These are phyloP conservation scores for Protonibea diacanthus DNA, from an alignment of 2,797 vertebrate genomes.

Conservation along the genomic window DNA sequence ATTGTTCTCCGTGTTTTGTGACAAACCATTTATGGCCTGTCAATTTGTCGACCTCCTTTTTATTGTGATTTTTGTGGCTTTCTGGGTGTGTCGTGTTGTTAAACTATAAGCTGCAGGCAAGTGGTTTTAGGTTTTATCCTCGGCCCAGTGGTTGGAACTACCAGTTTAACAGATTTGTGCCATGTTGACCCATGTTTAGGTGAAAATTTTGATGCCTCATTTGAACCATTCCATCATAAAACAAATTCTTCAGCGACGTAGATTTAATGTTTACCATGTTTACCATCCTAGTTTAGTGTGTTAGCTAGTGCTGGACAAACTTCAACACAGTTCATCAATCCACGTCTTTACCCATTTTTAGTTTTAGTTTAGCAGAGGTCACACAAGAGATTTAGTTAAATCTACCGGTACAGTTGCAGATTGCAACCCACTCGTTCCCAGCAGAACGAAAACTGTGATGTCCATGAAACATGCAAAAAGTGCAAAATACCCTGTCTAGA, in stretches of 20 bases:
- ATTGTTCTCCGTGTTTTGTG: slow-evolving; percentile 54
- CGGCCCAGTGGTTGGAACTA: background rate
- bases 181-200: background rate
- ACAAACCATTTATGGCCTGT: slow-evolving; percentile 55
- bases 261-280: background rate
- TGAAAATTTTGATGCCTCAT: background rate
- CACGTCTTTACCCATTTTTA: no score
- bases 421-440: no score
- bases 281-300: background rate
- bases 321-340: no score
- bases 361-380: no score
- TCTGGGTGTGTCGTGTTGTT: slow-evolving; percentile 24
- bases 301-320: background rate
- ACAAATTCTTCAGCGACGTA: background rate
- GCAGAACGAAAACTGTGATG: no score
- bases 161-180: background rate
- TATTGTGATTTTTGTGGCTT: slow-evolving; percentile 33
- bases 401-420: no score
- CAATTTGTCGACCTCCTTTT: slow-evolving; percentile 55
- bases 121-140: background rate
- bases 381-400: no score
- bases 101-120: slow-evolving; percentile 11
- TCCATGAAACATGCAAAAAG: no score
- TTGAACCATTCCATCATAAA: background rate
- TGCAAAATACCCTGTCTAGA: no score